Percentiles rank a stretch among this genome's conserved stretches.
Evolutionary conservation across 2,888 invertebrate species (phyloP).

Genomic region (Candidula unifasciata): DNA sequence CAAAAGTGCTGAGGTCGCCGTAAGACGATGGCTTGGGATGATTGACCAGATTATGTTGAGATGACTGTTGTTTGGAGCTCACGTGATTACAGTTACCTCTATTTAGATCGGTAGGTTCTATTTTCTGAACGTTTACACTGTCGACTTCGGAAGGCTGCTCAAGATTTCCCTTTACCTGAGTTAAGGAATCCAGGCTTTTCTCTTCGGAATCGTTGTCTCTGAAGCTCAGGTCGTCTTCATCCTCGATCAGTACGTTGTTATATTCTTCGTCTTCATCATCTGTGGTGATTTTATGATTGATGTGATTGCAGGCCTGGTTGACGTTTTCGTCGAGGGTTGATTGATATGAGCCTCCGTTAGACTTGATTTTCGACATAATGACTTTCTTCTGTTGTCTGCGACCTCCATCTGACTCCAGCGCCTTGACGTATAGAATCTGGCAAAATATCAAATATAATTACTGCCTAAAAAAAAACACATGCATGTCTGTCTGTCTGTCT

Average conservation of each 20-base stretch:
- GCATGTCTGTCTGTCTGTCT: too few species aligned
- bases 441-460: neutral
- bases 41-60: neutral
- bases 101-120: neutral
- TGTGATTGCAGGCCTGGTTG: slow-evolving; percentile 5
- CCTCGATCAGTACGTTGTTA: slow-evolving; percentile 46
- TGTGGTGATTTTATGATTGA: neutral
- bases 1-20: neutral
- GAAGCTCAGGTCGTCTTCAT: slow-evolving; percentile 48
- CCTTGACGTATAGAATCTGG: slow-evolving; percentile 63
- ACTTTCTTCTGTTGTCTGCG: neutral
- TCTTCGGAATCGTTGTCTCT: slow-evolving; percentile 39
- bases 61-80: neutral
- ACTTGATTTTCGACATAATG: neutral
- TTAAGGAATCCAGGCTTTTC: slow-evolving; percentile 51
- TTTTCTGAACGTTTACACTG: neutral
- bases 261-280: slow-evolving; percentile 52
- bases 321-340: slow-evolving; percentile 37
- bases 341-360: neutral
- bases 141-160: neutral
- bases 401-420: slow-evolving; percentile 51
- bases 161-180: slow-evolving; percentile 46
- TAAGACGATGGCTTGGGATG: slow-evolving; percentile 36
- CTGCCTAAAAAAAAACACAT: neutral
- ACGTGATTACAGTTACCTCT: neutral